Percentiles rank a stretch among this genome's conserved stretches.
Conservation (phyloP, 2,113 vertebrate genomes). For the Hylia prasina region DNA sequence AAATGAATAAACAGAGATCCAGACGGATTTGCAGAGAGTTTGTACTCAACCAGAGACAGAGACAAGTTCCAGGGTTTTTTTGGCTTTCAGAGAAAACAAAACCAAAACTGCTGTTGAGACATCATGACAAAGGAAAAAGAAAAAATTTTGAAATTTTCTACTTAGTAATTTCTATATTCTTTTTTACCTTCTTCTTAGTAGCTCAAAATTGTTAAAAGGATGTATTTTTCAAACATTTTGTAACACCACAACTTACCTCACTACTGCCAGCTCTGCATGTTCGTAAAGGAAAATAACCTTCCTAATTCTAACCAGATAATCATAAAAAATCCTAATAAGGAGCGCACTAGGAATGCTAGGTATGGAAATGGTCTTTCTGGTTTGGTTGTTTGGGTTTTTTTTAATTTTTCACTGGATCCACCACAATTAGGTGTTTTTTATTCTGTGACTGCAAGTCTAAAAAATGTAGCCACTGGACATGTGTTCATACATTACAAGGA, state of each 20-base stretch:
- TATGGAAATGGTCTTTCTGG: neutral
- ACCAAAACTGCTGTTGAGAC: neutral
- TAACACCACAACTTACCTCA: neutral
- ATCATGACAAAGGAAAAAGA: neutral
- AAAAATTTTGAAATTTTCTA: neutral
- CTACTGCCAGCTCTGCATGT: neutral
- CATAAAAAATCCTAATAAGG: neutral
- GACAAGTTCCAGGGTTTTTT: neutral
- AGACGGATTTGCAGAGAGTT: neutral
- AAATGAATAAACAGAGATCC: neutral
- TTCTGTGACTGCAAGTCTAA: neutral
- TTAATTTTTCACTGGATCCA: neutral
- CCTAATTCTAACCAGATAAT: neutral
- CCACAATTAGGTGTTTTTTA: neutral
- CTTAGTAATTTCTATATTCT: neutral
- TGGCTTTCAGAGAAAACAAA: neutral
- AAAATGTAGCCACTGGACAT: accelerated
- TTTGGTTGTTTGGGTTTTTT: neutral
- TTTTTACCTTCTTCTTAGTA: neutral
- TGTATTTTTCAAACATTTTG: neutral
- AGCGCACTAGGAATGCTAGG: neutral
- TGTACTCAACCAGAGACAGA: neutral
- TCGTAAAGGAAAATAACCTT: neutral
- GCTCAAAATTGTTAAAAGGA: neutral
- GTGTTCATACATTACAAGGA: neutral